A percentile compares a stretch with the other conserved stretches of the same genome.
phyloP scores from a whole-genome alignment of 2,113 vertebrate species.

The Oryzias celebensis region DNA sequence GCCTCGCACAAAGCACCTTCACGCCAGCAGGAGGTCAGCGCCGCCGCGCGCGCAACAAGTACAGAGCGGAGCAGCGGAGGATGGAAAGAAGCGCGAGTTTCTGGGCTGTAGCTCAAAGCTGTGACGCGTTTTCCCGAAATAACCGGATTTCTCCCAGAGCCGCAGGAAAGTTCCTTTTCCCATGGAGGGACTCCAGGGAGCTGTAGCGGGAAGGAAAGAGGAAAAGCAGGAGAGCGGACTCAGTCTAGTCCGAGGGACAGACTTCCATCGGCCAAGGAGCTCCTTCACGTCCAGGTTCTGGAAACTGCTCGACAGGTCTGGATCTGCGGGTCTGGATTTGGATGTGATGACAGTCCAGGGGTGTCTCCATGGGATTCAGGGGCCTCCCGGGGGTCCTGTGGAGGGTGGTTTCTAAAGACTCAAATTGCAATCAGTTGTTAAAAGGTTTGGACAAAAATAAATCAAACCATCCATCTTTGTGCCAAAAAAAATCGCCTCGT shows the following conservation, averaged over 20 bases:
- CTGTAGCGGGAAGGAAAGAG: constrained; percentile 15
- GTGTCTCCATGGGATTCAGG: too few species aligned
- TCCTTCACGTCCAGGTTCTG: background rate
- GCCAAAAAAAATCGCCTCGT: too few species aligned
- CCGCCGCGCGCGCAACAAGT: constrained; percentile 48
- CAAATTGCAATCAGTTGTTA: too few species aligned
- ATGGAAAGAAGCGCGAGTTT: constrained; percentile 55
- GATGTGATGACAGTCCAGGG: too few species aligned
- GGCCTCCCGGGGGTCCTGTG: too few species aligned
- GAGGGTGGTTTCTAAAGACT: too few species aligned
- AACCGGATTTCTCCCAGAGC: constrained; percentile 68
- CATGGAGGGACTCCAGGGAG: constrained; percentile 70
- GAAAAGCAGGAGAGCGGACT: background rate
- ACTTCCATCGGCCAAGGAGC: background rate
- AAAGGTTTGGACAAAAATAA: too few species aligned
- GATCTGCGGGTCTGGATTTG: too few species aligned
- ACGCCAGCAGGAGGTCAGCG: background rate
- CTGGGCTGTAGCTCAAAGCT: constrained; percentile 63
- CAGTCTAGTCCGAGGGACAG: constrained; percentile 1
- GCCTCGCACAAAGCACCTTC: constrained; percentile 7
- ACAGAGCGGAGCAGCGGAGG: background rate
- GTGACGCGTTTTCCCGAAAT: constrained; percentile 77
- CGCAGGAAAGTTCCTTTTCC: constrained; percentile 74
- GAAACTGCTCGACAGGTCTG: too few species aligned
- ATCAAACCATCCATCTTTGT: too few species aligned